Base-by-base conservation (phyloP, 2,888 invertebrate genomes). In the Uropetala carovei region DNA sequence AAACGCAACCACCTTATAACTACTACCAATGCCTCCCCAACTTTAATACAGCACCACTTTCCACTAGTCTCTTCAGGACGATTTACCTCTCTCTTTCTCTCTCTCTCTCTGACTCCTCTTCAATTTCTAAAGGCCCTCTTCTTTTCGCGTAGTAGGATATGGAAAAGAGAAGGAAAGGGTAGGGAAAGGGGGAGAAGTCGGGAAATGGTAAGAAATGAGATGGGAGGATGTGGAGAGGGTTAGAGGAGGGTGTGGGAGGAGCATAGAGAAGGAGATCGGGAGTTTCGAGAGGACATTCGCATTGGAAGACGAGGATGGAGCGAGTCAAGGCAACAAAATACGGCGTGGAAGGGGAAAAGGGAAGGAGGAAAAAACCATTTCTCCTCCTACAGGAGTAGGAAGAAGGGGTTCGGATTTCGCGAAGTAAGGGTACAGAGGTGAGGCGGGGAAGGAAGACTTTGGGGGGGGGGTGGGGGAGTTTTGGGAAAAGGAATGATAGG, bases 391-490 rank as follows among this genome's bases (percentile, higher is more conserved):
- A 43, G 30, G 60, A 16, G 18, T 14, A 18, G 57, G 60, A 86
- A 60, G 60, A 86, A 86, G 27, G 60, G 86, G 27, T 60, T 86
- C 86, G 60, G 86, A 86, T 86, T 86, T 86, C 60, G 86, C 86
- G 86, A 60, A 30, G 60, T 30, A 22, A 27, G 22, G 59, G 86
- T 14, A 83, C 83, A 57, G 58, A 59, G 86, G 59, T 56, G 86
- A 22, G 22, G 9, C 59, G 27, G 60, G 60, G 60, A 18, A 30
- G 13, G 60, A 2, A 60, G 9, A 16, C 16, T n/a, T n/a, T 27
- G 64, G 64, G 30, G 16, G 1, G 27, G 86, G 18, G 0, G n/a
- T 14, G 64, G 8, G n/a, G 58, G 27, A 27, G 86, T 43, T 81
- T 81, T 27, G 18, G 81, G n/a, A 43, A 43, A 16, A 27, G 4